Conservation (phyloP, 2,888 invertebrate species). For the Acrocera orbiculus region DNA sequence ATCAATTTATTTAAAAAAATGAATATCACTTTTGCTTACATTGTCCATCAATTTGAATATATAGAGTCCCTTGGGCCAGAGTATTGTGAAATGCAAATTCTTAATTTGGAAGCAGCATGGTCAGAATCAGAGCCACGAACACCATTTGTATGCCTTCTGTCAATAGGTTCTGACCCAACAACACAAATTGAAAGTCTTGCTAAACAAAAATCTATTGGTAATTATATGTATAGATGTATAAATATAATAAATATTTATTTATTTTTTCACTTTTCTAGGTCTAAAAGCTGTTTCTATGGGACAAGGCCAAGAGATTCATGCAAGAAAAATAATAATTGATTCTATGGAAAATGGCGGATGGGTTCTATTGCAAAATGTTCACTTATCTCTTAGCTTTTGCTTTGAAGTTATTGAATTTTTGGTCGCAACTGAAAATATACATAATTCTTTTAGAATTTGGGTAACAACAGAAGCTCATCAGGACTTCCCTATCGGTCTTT, state of each 20-base stretch:
- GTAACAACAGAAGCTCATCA: conserved; percentile 87
- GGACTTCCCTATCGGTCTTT: conserved; percentile 75
- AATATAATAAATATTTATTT: neutral
- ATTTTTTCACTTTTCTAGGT: no score
- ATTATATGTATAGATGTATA: conserved; percentile 21
- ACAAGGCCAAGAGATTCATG: conserved; percentile 83
- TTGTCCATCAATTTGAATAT: no score
- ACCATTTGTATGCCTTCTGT: conserved; percentile 81
- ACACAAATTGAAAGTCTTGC: conserved; percentile 76
- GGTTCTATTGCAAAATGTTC: conserved; percentile 91
- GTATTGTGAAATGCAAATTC: conserved; percentile 79
- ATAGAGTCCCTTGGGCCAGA: conserved; percentile 66
- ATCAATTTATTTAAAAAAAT: no score
- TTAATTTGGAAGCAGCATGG: conserved; percentile 83
- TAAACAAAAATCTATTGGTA: conserved; percentile 70
- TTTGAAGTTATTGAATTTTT: conserved; percentile 81
- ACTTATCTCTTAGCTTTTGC: conserved; percentile 86
- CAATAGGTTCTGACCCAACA: conserved; percentile 94
- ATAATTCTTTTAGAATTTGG: conserved; percentile 78
- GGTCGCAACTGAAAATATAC: conserved; percentile 65
- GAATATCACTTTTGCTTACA: no score
- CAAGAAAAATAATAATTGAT: conserved; percentile 62
- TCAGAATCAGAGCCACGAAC: conserved; percentile 73
- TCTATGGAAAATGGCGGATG: conserved; percentile 72
- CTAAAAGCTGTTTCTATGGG: conserved; percentile 89